Percentiles rank a stretch among this genome's conserved stretches.
phyloP scores from a whole-genome alignment of 2,797 vertebrate genomes.

The Pipistrellus nathusii region DNA sequence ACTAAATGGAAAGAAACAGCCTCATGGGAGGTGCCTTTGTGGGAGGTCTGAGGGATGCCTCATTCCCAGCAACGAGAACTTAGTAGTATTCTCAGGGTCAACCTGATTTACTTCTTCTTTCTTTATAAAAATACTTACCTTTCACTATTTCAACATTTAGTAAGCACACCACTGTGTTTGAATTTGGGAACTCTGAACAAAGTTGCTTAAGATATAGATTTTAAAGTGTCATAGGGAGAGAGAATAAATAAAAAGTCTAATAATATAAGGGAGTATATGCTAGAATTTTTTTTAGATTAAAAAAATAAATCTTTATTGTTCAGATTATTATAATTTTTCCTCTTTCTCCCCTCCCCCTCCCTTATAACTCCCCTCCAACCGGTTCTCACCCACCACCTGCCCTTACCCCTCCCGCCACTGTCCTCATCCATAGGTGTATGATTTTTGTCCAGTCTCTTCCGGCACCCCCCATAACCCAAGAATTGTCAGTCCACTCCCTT shows the following conservation, averaged over 20 bases:
- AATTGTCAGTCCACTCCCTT: too few relatives aligned
- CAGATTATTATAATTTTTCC: too few relatives aligned
- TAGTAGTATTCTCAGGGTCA: neutral
- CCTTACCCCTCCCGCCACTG: too few relatives aligned
- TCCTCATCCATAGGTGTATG: too few relatives aligned
- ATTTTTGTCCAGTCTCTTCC: too few relatives aligned
- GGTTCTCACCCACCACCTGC: too few relatives aligned
- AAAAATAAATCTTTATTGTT: too few relatives aligned
- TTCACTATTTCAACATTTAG: slow-evolving; percentile 21
- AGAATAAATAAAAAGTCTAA: slow-evolving; percentile 31
- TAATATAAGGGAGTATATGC: neutral
- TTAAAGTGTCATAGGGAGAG: slow-evolving; percentile 6
- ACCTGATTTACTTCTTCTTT: neutral
- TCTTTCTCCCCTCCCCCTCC: too few relatives aligned
- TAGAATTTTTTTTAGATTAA: neutral
- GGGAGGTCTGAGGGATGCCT: neutral
- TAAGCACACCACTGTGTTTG: neutral
- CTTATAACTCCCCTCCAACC: too few relatives aligned
- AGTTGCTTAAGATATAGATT: slow-evolving; percentile 44
- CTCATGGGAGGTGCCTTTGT: neutral
- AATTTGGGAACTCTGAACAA: slow-evolving; percentile 42
- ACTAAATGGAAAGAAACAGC: neutral
- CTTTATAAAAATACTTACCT: slow-evolving; percentile 8
- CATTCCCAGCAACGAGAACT: neutral
- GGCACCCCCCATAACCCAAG: too few relatives aligned